A percentile compares a stretch with the other conserved stretches of the same genome.
These are phyloP conservation scores for Tonatia bakeri DNA, from an alignment of 2,113 vertebrate species.

Conservation along the genomic window DNA sequence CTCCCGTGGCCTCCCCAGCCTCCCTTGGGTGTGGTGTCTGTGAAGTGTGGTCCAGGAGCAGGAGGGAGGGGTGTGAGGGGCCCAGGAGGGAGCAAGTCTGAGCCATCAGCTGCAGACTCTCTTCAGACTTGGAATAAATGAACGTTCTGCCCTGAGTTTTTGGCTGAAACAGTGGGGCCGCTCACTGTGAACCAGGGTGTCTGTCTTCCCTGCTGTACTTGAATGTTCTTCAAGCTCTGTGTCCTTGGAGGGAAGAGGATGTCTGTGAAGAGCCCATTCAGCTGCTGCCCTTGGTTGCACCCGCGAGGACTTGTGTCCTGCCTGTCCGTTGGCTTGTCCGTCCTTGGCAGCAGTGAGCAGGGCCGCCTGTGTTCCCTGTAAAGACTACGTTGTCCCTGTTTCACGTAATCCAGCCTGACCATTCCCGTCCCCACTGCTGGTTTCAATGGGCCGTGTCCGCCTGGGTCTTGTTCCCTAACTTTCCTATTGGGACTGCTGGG, in stretches of 20 bases:
- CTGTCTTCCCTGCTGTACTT: not conserved
- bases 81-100: not conserved
- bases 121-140: constrained; percentile 38
- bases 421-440: not conserved
- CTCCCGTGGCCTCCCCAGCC: not conserved
- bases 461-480: not conserved
- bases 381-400: not conserved
- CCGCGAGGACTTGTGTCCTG: not conserved
- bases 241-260: not conserved
- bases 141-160: not conserved
- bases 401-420: rapidly evolving
- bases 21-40: not conserved
- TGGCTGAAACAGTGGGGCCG: not conserved
- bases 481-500: not conserved
- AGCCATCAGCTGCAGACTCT: not conserved
- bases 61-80: not conserved
- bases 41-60: not conserved
- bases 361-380: not conserved
- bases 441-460: not conserved
- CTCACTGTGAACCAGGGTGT: not conserved
- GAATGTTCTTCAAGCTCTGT: not conserved
- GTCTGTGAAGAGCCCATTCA: not conserved
- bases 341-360: not conserved
- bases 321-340: not conserved
- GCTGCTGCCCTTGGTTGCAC: not conserved